A percentile compares a stretch with the other conserved stretches of the same genome.
phyloP scores from a whole-genome alignment of 2,797 vertebrate genomes.

The Mormyrops attenuatus region DNA sequence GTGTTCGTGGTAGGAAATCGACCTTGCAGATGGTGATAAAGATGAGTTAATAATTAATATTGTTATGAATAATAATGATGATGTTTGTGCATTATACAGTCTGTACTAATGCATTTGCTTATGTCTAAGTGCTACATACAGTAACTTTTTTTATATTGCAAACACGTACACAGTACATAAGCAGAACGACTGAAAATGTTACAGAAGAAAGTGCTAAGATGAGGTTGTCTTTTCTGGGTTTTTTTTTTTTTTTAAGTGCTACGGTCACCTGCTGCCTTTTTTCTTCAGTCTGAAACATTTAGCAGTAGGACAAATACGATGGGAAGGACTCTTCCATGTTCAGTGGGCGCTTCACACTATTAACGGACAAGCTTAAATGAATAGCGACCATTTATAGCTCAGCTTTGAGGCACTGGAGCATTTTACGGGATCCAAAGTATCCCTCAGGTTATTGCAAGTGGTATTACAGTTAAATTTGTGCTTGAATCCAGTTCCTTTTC shows the following conservation, averaged over 20 bases:
- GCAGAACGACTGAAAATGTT: neutral
- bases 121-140: neutral
- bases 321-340: neutral
- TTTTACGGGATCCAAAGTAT: neutral
- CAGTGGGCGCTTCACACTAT: neutral
- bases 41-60: neutral
- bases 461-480: neutral
- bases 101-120: neutral
- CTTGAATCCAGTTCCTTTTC: neutral
- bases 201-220: neutral
- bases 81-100: neutral
- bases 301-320: neutral
- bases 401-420: neutral
- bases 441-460: neutral
- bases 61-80: neutral
- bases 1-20: neutral
- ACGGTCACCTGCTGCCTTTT: neutral
- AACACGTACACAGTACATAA: neutral
- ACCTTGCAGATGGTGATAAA: neutral
- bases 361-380: neutral
- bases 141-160: neutral
- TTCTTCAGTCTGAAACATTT: neutral
- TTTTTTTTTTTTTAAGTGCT: neutral
- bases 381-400: neutral
- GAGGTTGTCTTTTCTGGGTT: neutral